Conservation (phyloP, 1,140 invertebrate genomes). For the Hyposmocoma kahamanoa region DNA sequence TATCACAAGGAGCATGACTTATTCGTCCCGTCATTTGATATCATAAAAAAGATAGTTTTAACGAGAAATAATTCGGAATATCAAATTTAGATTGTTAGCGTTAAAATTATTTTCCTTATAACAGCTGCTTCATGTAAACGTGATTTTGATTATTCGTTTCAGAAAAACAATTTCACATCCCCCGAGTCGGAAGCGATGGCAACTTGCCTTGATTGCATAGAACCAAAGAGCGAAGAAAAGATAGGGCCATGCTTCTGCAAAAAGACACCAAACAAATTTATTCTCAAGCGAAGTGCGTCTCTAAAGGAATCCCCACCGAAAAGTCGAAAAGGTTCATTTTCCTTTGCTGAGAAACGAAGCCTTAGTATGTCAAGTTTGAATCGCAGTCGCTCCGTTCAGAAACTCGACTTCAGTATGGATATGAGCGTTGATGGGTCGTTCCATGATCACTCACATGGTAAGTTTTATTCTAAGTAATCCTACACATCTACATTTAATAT, state of each 20-base stretch:
- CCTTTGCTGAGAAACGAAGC: slow-evolving; percentile 47
- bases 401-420: slow-evolving; percentile 67
- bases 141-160: slow-evolving; percentile 15
- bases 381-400: slow-evolving; percentile 57
- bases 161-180: slow-evolving; percentile 63
- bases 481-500: too few species aligned
- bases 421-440: slow-evolving; percentile 64
- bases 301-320: slow-evolving; percentile 48
- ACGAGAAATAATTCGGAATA: neutral
- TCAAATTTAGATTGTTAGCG: too few species aligned
- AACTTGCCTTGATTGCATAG: slow-evolving; percentile 45
- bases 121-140: neutral
- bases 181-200: slow-evolving; percentile 57
- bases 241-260: slow-evolving; percentile 44
- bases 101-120: slow-evolving; percentile 11
- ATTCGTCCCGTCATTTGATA: too few species aligned
- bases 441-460: slow-evolving; percentile 48
- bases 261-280: slow-evolving; percentile 39
- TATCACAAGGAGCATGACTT: too few species aligned
- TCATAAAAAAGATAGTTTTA: too few species aligned
- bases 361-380: slow-evolving; percentile 57
- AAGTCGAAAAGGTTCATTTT: slow-evolving; percentile 31
- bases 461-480: slow-evolving; percentile 8
- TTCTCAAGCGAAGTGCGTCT: slow-evolving; percentile 44
- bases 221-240: slow-evolving; percentile 26